Evolutionary conservation across 1,140 invertebrate species (phyloP), one percentile per base, ranked within the genome.

Genomic region (Homalodisca vitripennis): DNA sequence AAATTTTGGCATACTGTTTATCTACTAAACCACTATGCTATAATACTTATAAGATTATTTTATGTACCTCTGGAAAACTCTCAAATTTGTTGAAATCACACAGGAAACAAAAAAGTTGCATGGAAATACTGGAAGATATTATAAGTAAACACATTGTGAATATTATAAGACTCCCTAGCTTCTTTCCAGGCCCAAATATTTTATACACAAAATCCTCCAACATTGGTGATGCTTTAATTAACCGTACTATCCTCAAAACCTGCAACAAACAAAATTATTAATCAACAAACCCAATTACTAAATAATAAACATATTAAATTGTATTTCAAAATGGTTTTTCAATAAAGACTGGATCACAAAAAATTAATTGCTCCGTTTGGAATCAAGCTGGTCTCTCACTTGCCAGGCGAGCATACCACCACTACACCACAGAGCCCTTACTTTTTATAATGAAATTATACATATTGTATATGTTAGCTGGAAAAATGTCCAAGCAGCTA

Each of bases 131-230:
- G 0, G 98, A 99, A 41, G 97, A 98, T 76, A 99, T 98, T 66
- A 99, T 95, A 29, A 99, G 83, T 75, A 99, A 87, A 80, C 97
- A 98, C 92, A 99, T 98, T 24, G 98, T 99, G 79, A 99, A 99
- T 74, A 99, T 95, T 51, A 99, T 98, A 1, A 99, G 84, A 75
- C 95, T 97, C 2, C 98, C 98, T 3, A 99, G 81, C 82, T 99
- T 99, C 81, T 98, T 99, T 29, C 97, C 97, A 0, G 98, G 98
- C 1, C 98, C 97, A 82, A 99, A 99, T 74, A 99, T 99, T 84
- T 99, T 99, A 79, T 98, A 99, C 3, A 99, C 97, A 82, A 99
- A 99, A 73, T 99, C 98, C 82, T 99, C 98, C 55, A 99, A 81
- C 85, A 99, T 91, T 17, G 98, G 98, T 0, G 97, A 99, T 0